These are phyloP conservation scores for Mycteria americana DNA, from an alignment of 2,797 vertebrate species.

Conservation along the genomic window DNA sequence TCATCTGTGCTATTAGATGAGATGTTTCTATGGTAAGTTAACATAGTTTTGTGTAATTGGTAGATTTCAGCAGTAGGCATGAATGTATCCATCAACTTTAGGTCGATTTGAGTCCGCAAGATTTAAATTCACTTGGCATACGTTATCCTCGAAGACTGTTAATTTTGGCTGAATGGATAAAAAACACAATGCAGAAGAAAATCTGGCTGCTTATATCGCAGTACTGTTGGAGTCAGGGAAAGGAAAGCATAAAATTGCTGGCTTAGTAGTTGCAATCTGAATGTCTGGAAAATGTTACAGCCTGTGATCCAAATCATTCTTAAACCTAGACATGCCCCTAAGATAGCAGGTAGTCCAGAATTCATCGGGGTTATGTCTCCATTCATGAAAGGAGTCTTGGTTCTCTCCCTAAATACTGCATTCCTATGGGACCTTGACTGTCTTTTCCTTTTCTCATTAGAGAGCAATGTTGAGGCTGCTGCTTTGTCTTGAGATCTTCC, in stretches of 20 bases:
- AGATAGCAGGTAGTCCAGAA: slow-evolving; percentile 39
- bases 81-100: slow-evolving; percentile 68
- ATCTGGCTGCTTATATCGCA: slow-evolving; percentile 47
- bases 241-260: slow-evolving; percentile 60
- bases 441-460: background rate
- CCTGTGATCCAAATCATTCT: slow-evolving; percentile 31
- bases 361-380: background rate
- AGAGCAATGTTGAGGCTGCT: background rate
- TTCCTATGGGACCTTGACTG: background rate
- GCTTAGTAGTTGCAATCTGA: slow-evolving; percentile 38
- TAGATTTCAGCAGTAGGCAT: slow-evolving; percentile 66
- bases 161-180: slow-evolving; percentile 68
- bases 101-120: slow-evolving; percentile 63
- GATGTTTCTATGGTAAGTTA: slow-evolving; percentile 72
- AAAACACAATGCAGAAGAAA: slow-evolving; percentile 66
- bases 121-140: slow-evolving; percentile 68
- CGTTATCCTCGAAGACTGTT: slow-evolving; percentile 55
- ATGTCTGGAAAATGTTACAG: slow-evolving; percentile 54
- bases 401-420: background rate
- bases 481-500: background rate
- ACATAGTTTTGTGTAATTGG: slow-evolving; percentile 64
- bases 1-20: slow-evolving; percentile 71
- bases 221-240: slow-evolving; percentile 51
- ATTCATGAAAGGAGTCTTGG: background rate
- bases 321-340: background rate